These are phyloP conservation scores for Chironomus riparius DNA, from an alignment of 2,888 invertebrate genomes.

Conservation along the genomic window DNA sequence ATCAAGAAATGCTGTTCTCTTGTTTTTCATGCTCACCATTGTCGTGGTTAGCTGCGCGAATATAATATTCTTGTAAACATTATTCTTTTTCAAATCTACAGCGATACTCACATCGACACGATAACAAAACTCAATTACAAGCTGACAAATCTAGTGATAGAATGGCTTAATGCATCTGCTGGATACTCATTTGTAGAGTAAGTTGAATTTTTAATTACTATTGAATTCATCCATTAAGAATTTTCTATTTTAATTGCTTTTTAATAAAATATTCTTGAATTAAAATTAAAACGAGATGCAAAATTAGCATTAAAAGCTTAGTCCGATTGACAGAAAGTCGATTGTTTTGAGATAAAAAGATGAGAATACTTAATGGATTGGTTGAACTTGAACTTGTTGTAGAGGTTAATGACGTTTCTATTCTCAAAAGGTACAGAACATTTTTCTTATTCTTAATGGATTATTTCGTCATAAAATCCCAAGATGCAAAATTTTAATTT, in stretches of 20 bases:
- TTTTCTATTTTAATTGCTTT: background rate
- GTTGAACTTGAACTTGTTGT: too few relatives aligned
- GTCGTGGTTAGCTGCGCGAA: too few relatives aligned
- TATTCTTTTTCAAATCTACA: slow-evolving; percentile 30
- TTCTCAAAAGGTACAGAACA: too few relatives aligned
- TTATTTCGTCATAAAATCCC: too few relatives aligned
- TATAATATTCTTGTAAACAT: too few relatives aligned
- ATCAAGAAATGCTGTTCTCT: too few relatives aligned
- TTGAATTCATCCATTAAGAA: too few relatives aligned
- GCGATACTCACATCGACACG: slow-evolving; percentile 49
- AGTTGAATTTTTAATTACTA: background rate
- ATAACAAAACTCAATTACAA: slow-evolving; percentile 56
- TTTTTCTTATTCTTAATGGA: too few relatives aligned
- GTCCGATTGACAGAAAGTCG: background rate
- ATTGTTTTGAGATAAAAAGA: background rate
- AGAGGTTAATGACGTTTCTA: too few relatives aligned
- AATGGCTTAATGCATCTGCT: slow-evolving; percentile 50
- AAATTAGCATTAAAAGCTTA: background rate
- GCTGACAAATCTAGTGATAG: slow-evolving; percentile 48
- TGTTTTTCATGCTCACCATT: too few relatives aligned
- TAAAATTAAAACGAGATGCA: background rate
- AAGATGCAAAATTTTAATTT: too few relatives aligned
- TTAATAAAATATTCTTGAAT: background rate
- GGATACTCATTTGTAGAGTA: slow-evolving; percentile 43
- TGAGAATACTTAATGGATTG: too few relatives aligned